These are phyloP conservation scores for Sabellastarte sp. DNA, from an alignment of 2,888 invertebrate species.

Conservation along the genomic window DNA sequence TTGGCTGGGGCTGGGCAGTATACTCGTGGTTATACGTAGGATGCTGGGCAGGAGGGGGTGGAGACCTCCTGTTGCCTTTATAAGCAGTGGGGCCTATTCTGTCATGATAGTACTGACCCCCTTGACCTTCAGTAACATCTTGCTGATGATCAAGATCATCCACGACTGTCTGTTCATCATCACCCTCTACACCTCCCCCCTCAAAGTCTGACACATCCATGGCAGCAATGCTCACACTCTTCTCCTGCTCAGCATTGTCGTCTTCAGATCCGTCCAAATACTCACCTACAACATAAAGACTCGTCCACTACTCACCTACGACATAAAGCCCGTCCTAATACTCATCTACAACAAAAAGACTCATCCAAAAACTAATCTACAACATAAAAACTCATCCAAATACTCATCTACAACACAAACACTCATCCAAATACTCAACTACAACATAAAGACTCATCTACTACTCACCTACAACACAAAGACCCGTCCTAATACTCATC, in stretches of 20 bases:
- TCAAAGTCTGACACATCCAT: constrained; percentile 57
- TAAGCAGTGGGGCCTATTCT: too few species aligned
- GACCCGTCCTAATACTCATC: not conserved
- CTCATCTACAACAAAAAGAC: too few species aligned
- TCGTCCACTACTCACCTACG: constrained; percentile 33
- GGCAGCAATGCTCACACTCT: constrained; percentile 50
- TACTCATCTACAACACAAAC: too few species aligned
- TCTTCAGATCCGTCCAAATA: constrained; percentile 1
- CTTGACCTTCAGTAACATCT: not conserved
- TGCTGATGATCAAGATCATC: not conserved
- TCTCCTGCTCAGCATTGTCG: constrained; percentile 33
- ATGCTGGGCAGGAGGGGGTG: not conserved
- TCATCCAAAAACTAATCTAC: constrained; percentile 33
- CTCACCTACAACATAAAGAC: too few species aligned
- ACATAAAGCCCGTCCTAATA: not conserved
- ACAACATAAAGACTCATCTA: too few species aligned
- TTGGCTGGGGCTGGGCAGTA: not conserved
- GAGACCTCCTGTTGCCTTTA: too few species aligned
- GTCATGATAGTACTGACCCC: not conserved
- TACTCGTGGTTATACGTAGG: not conserved
- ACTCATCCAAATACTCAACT: too few species aligned
- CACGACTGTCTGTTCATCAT: not conserved
- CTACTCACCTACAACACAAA: too few species aligned
- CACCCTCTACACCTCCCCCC: constrained; percentile 13
- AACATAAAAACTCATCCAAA: not conserved